Conservation (phyloP, 2,797 vertebrate species). For the Myoxocephalus aenaeus region DNA sequence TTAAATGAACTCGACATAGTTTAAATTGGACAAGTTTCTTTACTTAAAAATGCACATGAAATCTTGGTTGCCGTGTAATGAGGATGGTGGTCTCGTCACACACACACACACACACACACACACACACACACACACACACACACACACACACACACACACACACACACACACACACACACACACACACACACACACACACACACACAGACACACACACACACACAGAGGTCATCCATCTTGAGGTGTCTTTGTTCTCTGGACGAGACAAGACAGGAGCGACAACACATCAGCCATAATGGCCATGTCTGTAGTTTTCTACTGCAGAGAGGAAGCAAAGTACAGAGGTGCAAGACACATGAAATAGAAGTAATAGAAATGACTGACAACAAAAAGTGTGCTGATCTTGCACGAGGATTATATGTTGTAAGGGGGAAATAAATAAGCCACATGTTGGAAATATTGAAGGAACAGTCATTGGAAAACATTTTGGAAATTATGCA, state of each 20-base stretch:
- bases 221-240: constrained; percentile 87
- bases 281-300: constrained; percentile 84
- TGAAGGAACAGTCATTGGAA: not conserved
- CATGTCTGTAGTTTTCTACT: constrained; percentile 84
- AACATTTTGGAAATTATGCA: not conserved
- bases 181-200: not conserved
- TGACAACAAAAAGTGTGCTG: constrained; percentile 42
- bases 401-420: not conserved
- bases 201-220: constrained; percentile 10
- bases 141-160: not conserved
- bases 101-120: not conserved
- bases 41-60: not conserved
- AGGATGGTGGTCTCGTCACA: constrained; percentile 4
- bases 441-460: not conserved
- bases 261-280: constrained; percentile 84
- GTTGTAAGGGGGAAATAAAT: not conserved
- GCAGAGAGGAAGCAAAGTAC: constrained; percentile 52
- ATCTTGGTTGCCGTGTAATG: not conserved
- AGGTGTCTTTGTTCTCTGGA: constrained; percentile 82
- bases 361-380: constrained; percentile 15
- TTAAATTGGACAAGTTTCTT: not conserved
- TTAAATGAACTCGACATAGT: no score
- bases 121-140: not conserved
- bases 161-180: not conserved
- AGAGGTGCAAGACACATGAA: constrained; percentile 14